Evolutionary conservation across 2,113 vertebrate species (phyloP).

Genomic region (Globicephala melas): DNA sequence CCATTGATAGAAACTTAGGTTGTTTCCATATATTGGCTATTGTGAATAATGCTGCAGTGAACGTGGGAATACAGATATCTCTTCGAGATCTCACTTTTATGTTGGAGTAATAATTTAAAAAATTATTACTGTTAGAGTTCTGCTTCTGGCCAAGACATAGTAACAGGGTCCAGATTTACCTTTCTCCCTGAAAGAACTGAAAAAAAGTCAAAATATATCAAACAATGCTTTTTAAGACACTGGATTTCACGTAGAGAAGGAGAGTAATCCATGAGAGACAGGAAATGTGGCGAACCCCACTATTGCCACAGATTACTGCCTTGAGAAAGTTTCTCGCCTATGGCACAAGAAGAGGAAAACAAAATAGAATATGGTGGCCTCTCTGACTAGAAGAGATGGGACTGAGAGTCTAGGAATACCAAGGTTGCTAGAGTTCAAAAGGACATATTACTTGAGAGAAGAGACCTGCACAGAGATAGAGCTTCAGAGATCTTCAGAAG

Average conservation of each 20-base stretch:
- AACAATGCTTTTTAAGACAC: not conserved
- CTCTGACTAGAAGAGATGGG: not conserved
- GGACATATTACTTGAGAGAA: not conserved
- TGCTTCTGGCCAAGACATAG: not conserved
- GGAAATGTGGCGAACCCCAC: not conserved
- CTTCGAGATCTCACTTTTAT: not conserved
- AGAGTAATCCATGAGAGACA: not conserved
- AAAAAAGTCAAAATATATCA: not conserved
- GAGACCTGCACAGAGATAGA: not conserved
- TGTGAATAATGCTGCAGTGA: no score
- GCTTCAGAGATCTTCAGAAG: not conserved
- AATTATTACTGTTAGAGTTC: not conserved
- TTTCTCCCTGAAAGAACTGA: not conserved
- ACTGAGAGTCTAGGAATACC: not conserved
- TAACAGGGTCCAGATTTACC: not conserved
- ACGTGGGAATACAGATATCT: not conserved
- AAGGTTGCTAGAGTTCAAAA: not conserved
- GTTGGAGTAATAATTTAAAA: not conserved
- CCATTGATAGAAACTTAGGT: not conserved
- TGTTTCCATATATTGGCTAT: not conserved
- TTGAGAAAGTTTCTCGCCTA: not conserved
- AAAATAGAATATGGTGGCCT: not conserved
- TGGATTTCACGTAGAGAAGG: not conserved
- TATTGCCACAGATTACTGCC: not conserved
- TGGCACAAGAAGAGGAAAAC: not conserved